Evolutionary conservation across 1,140 invertebrate species (phyloP).

Genomic region (Mactra quadrangularis): DNA sequence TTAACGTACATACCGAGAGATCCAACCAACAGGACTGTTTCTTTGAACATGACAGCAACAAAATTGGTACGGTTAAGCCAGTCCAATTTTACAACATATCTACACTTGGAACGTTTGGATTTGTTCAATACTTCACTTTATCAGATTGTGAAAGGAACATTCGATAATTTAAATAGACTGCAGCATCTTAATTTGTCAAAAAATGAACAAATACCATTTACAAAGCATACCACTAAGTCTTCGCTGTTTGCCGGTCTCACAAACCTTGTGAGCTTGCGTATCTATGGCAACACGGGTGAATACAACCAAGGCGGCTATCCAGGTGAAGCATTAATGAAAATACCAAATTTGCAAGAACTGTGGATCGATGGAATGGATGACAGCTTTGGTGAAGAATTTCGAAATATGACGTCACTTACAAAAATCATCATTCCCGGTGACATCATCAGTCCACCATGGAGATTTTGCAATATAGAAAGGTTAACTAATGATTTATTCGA

Average conservation of each 20-base stretch:
- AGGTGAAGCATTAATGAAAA: not conserved
- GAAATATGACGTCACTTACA: not conserved
- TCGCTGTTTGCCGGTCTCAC: not conserved
- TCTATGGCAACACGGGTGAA: slow-evolving; percentile 10
- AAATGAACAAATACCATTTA: slow-evolving; percentile 7
- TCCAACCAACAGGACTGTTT: not conserved
- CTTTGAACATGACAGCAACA: slow-evolving; percentile 14
- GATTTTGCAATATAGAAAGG: slow-evolving; percentile 2
- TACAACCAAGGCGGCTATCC: not conserved
- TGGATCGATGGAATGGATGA: slow-evolving; percentile 23
- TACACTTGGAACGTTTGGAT: slow-evolving; percentile 2
- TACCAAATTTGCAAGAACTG: not conserved
- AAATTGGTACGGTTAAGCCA: not conserved
- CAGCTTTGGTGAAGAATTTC: not conserved
- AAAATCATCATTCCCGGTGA: slow-evolving; percentile 6
- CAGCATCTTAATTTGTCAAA: slow-evolving; percentile 13
- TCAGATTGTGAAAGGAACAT: not conserved
- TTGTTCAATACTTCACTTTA: slow-evolving; percentile 13
- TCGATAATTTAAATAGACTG: not conserved
- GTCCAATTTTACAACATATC: not conserved
- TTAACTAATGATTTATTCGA: not conserved
- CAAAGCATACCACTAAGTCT: not conserved
- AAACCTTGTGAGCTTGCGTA: slow-evolving; percentile 1
- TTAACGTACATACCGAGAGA: not conserved
- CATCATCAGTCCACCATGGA: not conserved